These are phyloP conservation scores for Calephelis perditalis DNA, from an alignment of 2,888 invertebrate genomes.

Conservation along the genomic window DNA sequence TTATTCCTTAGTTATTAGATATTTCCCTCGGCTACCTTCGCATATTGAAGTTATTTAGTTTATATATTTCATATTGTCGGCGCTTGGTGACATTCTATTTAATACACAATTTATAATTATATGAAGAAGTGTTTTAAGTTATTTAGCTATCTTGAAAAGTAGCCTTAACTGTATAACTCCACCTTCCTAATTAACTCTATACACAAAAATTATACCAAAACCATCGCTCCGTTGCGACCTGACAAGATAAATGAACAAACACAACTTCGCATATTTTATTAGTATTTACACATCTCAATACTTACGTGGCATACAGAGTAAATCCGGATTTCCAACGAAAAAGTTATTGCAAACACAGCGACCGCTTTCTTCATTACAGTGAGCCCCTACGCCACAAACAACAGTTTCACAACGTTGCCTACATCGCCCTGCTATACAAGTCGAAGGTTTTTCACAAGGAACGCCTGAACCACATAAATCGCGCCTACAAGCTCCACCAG, in stretches of 20 bases:
- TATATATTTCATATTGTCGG: no score
- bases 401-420: slow-evolving; percentile 92
- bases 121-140: no score
- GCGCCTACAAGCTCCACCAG: slow-evolving; percentile 89
- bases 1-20: no score
- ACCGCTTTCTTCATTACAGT: slow-evolving; percentile 87
- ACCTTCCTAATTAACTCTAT: no score
- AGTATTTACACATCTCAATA: slow-evolving; percentile 34
- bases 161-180: no score
- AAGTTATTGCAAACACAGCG: slow-evolving; percentile 92
- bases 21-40: no score
- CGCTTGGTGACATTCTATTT: no score
- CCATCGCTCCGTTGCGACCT: no score
- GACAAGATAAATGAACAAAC: no score
- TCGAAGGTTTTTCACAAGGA: slow-evolving; percentile 87
- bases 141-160: no score
- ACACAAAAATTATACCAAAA: no score
- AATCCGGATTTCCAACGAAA: slow-evolving; percentile 92
- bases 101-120: no score
- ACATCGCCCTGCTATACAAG: slow-evolving; percentile 92
- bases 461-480: slow-evolving; percentile 88
- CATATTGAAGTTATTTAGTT: slow-evolving; percentile 1
- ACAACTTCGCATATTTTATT: neutral
- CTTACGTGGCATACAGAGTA: slow-evolving; percentile 95
- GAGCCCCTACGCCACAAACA: slow-evolving; percentile 92